These are phyloP conservation scores for Piaya cayana DNA, from an alignment of 2,113 vertebrate species.

Conservation along the genomic window DNA sequence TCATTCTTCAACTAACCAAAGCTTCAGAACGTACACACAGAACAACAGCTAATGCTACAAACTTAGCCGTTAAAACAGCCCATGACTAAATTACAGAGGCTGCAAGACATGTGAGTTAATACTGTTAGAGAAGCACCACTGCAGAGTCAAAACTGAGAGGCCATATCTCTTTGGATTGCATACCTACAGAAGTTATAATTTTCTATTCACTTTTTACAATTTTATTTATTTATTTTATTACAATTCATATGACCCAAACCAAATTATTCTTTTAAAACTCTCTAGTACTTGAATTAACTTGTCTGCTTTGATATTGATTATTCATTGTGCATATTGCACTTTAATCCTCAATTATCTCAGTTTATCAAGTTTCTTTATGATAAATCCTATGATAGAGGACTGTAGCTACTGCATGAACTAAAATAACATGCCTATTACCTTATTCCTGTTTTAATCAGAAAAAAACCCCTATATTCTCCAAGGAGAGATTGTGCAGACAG, in stretches of 20 bases:
- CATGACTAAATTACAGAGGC: background rate
- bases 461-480: background rate
- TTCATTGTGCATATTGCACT: background rate
- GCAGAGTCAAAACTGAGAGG: background rate
- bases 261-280: background rate
- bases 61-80: background rate
- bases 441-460: background rate
- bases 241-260: background rate
- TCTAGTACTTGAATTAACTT: background rate
- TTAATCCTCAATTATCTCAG: background rate
- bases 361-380: background rate
- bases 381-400: background rate
- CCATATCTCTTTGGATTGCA: background rate
- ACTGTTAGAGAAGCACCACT: background rate
- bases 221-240: background rate
- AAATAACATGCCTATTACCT: background rate
- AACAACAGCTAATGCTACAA: background rate
- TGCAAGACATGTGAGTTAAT: background rate
- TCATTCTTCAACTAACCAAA: background rate
- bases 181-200: background rate
- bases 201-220: background rate
- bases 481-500: background rate
- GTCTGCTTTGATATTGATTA: background rate
- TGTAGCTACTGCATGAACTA: background rate
- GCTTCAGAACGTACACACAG: background rate